Percentiles rank a stretch among this genome's conserved stretches.
phyloP scores from a whole-genome alignment of 2,888 invertebrate species.

The Callimorpha dominula region DNA sequence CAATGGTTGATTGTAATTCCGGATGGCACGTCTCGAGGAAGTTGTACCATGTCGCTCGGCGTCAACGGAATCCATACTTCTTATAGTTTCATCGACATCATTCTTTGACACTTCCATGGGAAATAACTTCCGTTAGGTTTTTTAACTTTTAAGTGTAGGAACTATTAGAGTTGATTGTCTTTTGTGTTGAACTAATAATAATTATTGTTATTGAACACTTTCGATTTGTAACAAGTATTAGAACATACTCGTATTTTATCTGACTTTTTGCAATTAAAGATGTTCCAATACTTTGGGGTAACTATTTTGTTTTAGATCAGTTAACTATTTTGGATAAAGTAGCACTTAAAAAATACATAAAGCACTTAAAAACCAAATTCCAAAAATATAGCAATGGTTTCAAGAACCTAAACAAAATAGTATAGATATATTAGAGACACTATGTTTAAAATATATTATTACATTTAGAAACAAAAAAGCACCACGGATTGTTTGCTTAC shows the following conservation, averaged over 20 bases:
- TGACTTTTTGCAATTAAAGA: not conserved
- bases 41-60: conserved; percentile 67
- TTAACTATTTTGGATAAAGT: too few species aligned
- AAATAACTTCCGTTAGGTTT: conserved; percentile 41
- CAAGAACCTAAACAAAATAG: not conserved
- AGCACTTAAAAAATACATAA: too few species aligned
- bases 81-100: conserved; percentile 33
- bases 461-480: not conserved
- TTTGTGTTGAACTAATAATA: not conserved
- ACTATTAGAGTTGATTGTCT: conserved; percentile 14
- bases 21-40: conserved; percentile 67
- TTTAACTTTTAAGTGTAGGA: conserved; percentile 26
- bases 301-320: too few species aligned
- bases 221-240: not conserved
- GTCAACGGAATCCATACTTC: conserved; percentile 43
- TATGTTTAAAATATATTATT: not conserved
- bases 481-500: not conserved
- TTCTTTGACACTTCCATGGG: conserved; percentile 32
- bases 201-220: not conserved
- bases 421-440: not conserved
- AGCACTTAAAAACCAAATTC: not conserved
- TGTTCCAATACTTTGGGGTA: not conserved
- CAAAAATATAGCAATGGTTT: not conserved
- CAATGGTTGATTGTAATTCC: conserved; percentile 77
- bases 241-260: not conserved